A percentile compares a stretch with the other conserved stretches of the same genome.
Evolutionary conservation across 2,888 invertebrate genomes (phyloP).

Genomic region (Coelogynopora nodosa): DNA sequence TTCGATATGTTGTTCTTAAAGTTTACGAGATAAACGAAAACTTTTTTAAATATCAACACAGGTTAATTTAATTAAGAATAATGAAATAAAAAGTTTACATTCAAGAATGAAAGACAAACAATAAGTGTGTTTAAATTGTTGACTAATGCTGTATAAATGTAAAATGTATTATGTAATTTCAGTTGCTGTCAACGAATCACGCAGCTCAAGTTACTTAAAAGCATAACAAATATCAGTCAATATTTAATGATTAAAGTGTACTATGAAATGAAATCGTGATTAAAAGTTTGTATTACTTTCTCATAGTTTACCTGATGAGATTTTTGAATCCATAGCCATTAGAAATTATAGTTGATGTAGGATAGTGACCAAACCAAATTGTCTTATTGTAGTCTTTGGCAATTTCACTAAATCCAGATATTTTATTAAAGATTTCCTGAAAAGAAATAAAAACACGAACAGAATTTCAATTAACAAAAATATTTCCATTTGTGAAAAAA

Average conservation of each 20-base stretch:
- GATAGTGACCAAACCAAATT: slow-evolving; percentile 84
- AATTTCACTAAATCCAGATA: slow-evolving; percentile 44
- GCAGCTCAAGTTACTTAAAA: too few relatives aligned
- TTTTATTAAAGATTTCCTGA: background rate
- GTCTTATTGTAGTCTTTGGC: slow-evolving; percentile 66
- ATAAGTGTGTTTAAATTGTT: background rate
- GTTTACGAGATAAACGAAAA: too few relatives aligned
- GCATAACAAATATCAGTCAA: too few relatives aligned
- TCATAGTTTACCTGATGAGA: slow-evolving; percentile 51
- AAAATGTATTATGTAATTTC: background rate
- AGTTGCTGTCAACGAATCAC: too few relatives aligned
- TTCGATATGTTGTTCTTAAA: too few relatives aligned
- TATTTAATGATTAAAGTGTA: too few relatives aligned
- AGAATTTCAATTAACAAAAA: background rate
- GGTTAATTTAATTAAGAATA: too few relatives aligned
- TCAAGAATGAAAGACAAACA: too few relatives aligned
- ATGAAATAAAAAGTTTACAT: too few relatives aligned
- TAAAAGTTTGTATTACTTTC: background rate
- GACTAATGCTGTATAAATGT: background rate
- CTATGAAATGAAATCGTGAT: too few relatives aligned
- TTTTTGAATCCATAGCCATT: slow-evolving; percentile 51
- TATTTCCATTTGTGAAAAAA: background rate
- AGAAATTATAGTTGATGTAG: slow-evolving; percentile 74
- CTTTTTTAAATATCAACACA: too few relatives aligned
- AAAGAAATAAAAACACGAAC: background rate